Evolutionary conservation across 2,888 invertebrate genomes (phyloP).

Genomic region (Hanleya hanleyi): DNA sequence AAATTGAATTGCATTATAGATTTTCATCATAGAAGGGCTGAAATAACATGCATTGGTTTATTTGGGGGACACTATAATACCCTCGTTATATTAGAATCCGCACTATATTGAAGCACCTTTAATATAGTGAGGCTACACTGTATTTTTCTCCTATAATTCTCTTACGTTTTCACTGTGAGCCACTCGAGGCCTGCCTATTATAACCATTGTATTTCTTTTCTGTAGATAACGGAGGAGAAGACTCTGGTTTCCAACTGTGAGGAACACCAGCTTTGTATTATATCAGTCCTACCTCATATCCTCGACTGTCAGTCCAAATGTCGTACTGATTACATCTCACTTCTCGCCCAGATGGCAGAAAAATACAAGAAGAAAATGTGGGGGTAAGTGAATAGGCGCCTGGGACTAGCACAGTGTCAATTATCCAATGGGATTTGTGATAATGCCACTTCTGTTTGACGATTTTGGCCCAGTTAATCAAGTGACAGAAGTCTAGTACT

Average conservation of each 20-base stretch:
- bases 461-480: no score
- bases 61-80: background rate
- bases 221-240: conserved; percentile 67
- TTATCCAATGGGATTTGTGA: no score
- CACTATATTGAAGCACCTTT: background rate
- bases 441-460: no score
- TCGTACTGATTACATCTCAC: conserved; percentile 87
- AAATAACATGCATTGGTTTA: no score
- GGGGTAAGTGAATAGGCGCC: conserved; percentile 88
- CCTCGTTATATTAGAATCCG: no score
- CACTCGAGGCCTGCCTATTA: no score
- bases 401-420: no score
- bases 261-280: conserved; percentile 90
- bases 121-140: background rate
- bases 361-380: conserved; percentile 96
- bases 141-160: background rate
- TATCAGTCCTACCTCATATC: conserved; percentile 94
- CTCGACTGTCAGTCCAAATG: conserved; percentile 96
- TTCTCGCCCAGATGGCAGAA: conserved; percentile 84
- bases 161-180: background rate
- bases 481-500: no score
- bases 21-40: no score
- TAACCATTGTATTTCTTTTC: background rate
- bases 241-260: conserved; percentile 85
- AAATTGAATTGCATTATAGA: no score